Percentiles rank a stretch among this genome's conserved stretches.
Evolutionary conservation across 1,140 invertebrate species (phyloP).

Genomic region (Drosophila mauritiana): DNA sequence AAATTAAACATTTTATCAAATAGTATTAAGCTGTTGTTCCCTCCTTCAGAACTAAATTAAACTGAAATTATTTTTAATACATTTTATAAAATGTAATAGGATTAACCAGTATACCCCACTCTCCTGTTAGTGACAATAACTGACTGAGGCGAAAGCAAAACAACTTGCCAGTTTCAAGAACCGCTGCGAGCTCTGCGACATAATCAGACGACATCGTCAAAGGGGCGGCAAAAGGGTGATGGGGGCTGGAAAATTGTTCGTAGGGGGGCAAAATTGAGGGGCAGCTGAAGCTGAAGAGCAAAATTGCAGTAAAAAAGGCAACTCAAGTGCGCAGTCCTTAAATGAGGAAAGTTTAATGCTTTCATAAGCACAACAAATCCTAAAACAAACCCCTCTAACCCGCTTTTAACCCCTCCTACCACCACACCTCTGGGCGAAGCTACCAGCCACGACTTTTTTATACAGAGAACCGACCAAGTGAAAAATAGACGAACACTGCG

Average conservation of each 20-base stretch:
- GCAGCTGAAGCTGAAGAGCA: slow-evolving; percentile 51
- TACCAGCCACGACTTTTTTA: slow-evolving; percentile 10
- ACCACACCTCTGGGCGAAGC: slow-evolving; percentile 2
- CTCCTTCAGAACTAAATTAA: neutral
- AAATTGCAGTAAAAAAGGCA: slow-evolving; percentile 82
- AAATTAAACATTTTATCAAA: too few species aligned
- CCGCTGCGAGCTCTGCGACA: slow-evolving; percentile 56
- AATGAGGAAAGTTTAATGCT: slow-evolving; percentile 83
- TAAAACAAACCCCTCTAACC: slow-evolving; percentile 61
- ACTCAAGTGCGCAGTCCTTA: slow-evolving; percentile 78
- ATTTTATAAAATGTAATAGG: neutral
- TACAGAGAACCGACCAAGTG: slow-evolving; percentile 50
- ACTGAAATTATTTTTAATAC: neutral
- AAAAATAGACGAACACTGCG: slow-evolving; percentile 77
- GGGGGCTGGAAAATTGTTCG: slow-evolving; percentile 1
- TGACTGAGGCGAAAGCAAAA: slow-evolving; percentile 35
- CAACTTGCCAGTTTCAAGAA: slow-evolving; percentile 14
- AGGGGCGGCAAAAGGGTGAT: neutral
- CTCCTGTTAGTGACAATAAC: slow-evolving; percentile 1
- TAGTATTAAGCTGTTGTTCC: too few species aligned
- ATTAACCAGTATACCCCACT: slow-evolving; percentile 2
- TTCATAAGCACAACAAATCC: slow-evolving; percentile 83
- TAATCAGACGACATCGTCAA: slow-evolving; percentile 64
- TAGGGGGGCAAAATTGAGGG: neutral
- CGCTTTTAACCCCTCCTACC: neutral